Evolutionary conservation across 2,113 vertebrate genomes (phyloP).

Genomic region (Boleophthalmus pectinirostris): DNA sequence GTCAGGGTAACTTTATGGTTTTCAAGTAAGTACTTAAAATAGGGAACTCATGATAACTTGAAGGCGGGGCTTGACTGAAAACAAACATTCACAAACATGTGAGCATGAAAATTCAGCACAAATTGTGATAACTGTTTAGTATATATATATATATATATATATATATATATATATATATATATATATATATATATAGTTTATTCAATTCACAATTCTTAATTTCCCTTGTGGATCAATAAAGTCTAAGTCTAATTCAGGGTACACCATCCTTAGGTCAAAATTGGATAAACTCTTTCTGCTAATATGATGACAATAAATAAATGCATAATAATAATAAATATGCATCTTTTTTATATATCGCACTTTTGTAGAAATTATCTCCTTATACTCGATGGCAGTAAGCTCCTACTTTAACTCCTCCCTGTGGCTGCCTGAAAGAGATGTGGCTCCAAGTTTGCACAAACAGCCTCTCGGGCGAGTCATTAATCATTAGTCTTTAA

Average conservation of each 20-base stretch:
- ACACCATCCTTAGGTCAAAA: neutral
- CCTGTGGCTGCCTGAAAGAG: neutral
- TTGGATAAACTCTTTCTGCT: too few species aligned
- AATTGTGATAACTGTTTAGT: neutral
- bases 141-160: too few species aligned
- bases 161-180: too few species aligned
- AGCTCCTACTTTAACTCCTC: neutral
- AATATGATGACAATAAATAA: too few species aligned
- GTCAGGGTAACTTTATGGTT: neutral
- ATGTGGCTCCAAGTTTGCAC: neutral
- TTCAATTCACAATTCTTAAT: neutral
- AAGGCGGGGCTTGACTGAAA: neutral
- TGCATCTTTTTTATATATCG: too few species aligned
- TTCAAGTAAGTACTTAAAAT: neutral
- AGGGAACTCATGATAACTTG: neutral
- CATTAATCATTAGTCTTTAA: too few species aligned
- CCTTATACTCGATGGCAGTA: too few species aligned
- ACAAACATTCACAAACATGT: neutral
- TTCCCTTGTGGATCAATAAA: too few species aligned
- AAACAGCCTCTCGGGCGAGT: too few species aligned
- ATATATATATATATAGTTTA: too few species aligned
- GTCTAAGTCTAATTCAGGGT: neutral
- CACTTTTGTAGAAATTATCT: too few species aligned
- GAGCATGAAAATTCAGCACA: neutral
- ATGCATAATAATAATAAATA: too few species aligned